Base-by-base conservation (phyloP, 1,140 invertebrate genomes). In the Musca domestica region DNA sequence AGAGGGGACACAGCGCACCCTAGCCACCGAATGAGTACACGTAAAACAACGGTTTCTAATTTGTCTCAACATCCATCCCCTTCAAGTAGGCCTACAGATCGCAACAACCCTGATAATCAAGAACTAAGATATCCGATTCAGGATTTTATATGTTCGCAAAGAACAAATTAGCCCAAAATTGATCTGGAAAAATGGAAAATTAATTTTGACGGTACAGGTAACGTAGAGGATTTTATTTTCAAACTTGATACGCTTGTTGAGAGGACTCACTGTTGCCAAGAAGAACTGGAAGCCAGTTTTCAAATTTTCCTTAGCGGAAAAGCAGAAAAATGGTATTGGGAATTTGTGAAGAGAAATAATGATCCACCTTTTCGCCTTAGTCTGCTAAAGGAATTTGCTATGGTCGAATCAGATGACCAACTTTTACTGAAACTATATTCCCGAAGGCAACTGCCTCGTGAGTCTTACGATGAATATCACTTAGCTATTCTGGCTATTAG, bases 161-260 rank as follows among this genome's bases (percentile, higher is more conserved):
- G 34, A 7, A 41, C 34, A 12, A 41, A 41, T 41, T 10, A 10
- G 10, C 4, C 4, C 5, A 41, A 41, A 41, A 7, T 41, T 10
- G 34, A 41, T 41, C 10, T 56, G 14, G 52, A 56, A 14, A 56
- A 56, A 25, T 56, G 52, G 52, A 56, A 56, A n/a, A n/a, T 56
- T 3, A 27, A 23, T 27, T 56, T 27, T 56, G 23, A 56, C 12
- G 52, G 52, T 6, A 56, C 52, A 56, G 52, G 52, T 15, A 27
- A 12, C 2, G 52, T 56, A n/a, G n/a, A 23, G 1, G 52, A 56
- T 56, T 56, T 56, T 23, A n/a, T 56, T 25, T 56, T 56, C 17
- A 56, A 56, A 14, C 34, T 41, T 41, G 34, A 56, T 12, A 56
- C 52, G 12, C 52, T 56, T 3, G 14, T 23, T 17, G 5, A 23